Evolutionary conservation across 2,888 invertebrate species (phyloP), one percentile per base, ranked within the genome.

Genomic region (Tinea pellionella): DNA sequence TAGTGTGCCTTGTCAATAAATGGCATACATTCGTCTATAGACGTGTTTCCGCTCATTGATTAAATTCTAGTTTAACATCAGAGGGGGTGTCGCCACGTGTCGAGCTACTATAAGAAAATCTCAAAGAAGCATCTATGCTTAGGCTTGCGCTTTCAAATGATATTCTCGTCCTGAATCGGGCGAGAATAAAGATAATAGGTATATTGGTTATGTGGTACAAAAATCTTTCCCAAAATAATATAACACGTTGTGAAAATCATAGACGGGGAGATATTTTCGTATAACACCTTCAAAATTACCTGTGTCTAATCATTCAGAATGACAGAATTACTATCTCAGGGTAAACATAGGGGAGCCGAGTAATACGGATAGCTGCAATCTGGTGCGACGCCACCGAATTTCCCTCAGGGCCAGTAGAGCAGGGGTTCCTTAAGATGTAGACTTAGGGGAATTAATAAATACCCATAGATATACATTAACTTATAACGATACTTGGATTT

Each of bases 301-400:
- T 75, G 73, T 63, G 71, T 75, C 78, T 76, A 78, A 78, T 84
- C 78, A 84, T 79, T 80, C 77, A 75, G 72, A 71, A 70, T 70
- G 67, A 71, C 72, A 30, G 16, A 57, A 57, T 57, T 57, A 57
- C 57, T 82, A 83, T 81, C 73, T 75, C 66, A 68, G 65, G 69
- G 79, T 75, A 80, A 82, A 81, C 83, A 78, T 73, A 73, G 74
- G 81, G 80, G 69, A 69, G 78, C 78, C 76, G 73, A 71, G 74
- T 70, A 79, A 77, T 83, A 81, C 32, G 13, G 57, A 84, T 84
- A 78, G 81, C 75, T 74, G 76, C 84, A 84, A 86, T 85, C 82
- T 81, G 77, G 69, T 69, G 69, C 69, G 71, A 74, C 74, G 70
- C 78, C 75, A 69, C 69, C 67, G 75, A 78, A 86, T 85, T 85